Percentiles rank a stretch among this genome's conserved stretches.
phyloP scores from a whole-genome alignment of 2,113 vertebrate genomes.

The Nycticebus coucang region DNA sequence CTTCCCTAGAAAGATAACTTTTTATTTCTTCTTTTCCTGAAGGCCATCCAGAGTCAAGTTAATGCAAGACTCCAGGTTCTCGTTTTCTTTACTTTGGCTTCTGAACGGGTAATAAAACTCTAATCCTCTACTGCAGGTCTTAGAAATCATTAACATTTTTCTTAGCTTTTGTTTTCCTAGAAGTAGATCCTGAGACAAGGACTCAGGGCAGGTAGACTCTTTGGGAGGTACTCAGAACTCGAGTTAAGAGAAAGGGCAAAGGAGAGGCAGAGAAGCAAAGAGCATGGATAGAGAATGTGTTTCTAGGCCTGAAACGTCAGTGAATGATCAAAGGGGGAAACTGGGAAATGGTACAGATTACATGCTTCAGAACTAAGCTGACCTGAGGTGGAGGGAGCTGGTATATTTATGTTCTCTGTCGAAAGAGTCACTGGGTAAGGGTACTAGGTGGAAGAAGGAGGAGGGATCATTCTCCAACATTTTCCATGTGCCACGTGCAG shows the following conservation, averaged over 20 bases:
- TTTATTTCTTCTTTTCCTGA: background rate
- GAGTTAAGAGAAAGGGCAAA: background rate
- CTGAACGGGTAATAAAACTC: background rate
- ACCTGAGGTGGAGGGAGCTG: background rate
- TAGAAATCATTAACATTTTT: background rate
- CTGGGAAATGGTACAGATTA: background rate
- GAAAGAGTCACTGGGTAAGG: background rate
- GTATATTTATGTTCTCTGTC: background rate
- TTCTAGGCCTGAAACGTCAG: background rate
- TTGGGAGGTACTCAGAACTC: background rate
- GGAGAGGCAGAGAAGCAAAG: background rate
- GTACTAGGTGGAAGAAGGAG: background rate
- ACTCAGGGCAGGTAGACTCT: background rate
- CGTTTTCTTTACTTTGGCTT: slow-evolving; percentile 30
- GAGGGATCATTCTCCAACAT: background rate
- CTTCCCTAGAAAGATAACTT: background rate
- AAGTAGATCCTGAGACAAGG: background rate
- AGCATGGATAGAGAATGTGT: background rate
- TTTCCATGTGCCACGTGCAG: background rate
- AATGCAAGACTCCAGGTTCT: background rate
- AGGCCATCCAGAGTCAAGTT: background rate
- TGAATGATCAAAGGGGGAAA: background rate
- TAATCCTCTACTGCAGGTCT: background rate
- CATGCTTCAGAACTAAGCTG: background rate
- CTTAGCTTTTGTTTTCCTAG: background rate